A percentile compares a stretch with the other conserved stretches of the same genome.
Evolutionary conservation across 2,113 vertebrate genomes (phyloP).

Genomic region (Limnothrissa miodon): DNA sequence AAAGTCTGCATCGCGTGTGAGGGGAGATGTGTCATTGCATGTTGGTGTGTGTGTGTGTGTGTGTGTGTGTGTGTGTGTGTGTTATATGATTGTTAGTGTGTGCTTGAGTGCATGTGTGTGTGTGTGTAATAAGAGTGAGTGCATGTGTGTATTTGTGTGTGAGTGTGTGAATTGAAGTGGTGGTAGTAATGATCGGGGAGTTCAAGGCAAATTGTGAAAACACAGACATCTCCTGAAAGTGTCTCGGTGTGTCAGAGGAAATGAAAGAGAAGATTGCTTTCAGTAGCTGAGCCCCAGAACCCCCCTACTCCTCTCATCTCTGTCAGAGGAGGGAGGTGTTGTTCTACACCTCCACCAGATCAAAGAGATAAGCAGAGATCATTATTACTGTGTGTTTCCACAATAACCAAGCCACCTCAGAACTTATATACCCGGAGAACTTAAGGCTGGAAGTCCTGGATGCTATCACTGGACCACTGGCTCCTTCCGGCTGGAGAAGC

Average conservation of each 20-base stretch:
- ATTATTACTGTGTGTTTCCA: conserved; percentile 9
- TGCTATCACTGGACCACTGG: no score
- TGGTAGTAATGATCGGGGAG: not conserved
- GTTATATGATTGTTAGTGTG: not conserved
- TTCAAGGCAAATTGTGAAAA: conserved; percentile 5
- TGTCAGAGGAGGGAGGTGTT: not conserved
- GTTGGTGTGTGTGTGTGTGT: not conserved
- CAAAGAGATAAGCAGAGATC: not conserved
- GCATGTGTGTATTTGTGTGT: not conserved
- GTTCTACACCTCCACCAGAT: not conserved
- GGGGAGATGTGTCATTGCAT: no score
- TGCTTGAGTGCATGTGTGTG: no score
- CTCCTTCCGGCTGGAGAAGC: no score
- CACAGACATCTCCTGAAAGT: not conserved
- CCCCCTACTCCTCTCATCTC: not conserved
- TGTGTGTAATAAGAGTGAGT: not conserved
- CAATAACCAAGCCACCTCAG: not conserved
- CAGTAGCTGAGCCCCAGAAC: not conserved
- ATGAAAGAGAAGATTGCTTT: conserved; percentile 3
- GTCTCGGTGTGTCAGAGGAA: not conserved
- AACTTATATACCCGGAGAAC: no score
- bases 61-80: not conserved
- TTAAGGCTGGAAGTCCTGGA: no score
- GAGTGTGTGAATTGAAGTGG: not conserved
- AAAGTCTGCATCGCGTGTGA: not conserved